These are phyloP conservation scores for Grammomys surdaster DNA, from an alignment of 2,113 vertebrate genomes.

Conservation along the genomic window DNA sequence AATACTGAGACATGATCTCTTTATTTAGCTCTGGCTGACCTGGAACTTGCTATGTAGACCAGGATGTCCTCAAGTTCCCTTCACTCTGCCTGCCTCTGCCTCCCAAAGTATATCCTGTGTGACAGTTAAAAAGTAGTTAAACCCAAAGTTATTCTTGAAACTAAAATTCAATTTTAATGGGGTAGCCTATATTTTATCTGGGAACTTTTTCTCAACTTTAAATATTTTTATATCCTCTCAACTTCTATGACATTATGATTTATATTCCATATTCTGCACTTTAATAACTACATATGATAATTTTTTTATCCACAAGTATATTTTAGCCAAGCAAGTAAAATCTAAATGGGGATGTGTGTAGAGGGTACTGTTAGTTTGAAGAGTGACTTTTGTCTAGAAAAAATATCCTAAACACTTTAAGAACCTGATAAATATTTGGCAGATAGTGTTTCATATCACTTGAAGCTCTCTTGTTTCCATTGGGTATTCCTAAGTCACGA, in stretches of 20 bases:
- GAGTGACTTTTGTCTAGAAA: neutral
- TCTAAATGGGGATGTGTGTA: neutral
- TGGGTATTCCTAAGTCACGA: neutral
- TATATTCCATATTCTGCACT: neutral
- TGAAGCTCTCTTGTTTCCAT: neutral
- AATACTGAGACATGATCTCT: neutral
- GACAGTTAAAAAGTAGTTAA: neutral
- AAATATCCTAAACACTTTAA: neutral
- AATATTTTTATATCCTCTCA: neutral
- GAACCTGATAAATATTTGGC: neutral
- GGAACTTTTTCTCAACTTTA: neutral
- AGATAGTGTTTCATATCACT: neutral
- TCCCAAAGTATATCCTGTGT: neutral
- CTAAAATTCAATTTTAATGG: neutral
- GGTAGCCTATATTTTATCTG: neutral
- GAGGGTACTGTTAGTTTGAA: neutral
- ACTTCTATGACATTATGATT: neutral
- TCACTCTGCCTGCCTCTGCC: neutral
- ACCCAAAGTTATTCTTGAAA: neutral
- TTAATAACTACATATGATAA: neutral
- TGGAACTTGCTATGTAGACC: neutral
- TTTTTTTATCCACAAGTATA: neutral
- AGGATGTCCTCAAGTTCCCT: neutral
- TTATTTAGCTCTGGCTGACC: too few species aligned
- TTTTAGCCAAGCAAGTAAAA: neutral